Evolutionary conservation across 2,797 vertebrate genomes (phyloP).

Genomic region (Brotula barbata): DNA sequence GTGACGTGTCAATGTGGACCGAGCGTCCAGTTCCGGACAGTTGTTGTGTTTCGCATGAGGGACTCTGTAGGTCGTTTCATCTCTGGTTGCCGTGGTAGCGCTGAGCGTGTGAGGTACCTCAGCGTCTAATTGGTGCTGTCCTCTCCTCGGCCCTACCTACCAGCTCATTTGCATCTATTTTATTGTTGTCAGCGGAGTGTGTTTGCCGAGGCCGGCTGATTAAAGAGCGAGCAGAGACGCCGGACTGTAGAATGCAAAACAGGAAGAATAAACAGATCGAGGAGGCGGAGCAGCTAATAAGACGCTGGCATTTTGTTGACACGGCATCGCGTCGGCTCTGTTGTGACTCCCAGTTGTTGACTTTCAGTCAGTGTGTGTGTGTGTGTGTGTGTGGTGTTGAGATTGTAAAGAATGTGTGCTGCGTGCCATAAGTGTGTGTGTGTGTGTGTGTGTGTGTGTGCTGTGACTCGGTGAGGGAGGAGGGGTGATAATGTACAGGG

Average conservation of each 20-base stretch:
- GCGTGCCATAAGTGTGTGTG: too few species aligned
- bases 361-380: conserved; percentile 1
- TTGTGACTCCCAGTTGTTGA: conserved; percentile 14
- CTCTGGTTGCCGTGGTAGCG: not conserved
- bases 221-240: not conserved
- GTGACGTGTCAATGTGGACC: too few species aligned
- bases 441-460: not conserved
- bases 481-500: conserved; percentile 12
- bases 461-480: not conserved
- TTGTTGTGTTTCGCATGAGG: too few species aligned
- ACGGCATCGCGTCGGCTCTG: conserved; percentile 21
- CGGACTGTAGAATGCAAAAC: conserved; percentile 3
- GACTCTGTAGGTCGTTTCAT: too few species aligned
- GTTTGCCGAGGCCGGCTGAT: not conserved
- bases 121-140: conserved; percentile 6
- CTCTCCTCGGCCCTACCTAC: not conserved
- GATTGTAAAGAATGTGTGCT: conserved; percentile 12
- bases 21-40: too few species aligned
- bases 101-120: not conserved
- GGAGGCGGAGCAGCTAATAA: conserved; percentile 13
- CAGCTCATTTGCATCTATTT: not conserved
- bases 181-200: conserved; percentile 4
- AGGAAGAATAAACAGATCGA: not conserved
- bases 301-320: conserved; percentile 8
- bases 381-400: conserved; percentile 1